phyloP scores from a whole-genome alignment of 2,797 vertebrate genomes.

The Bovichtus diacanthus region DNA sequence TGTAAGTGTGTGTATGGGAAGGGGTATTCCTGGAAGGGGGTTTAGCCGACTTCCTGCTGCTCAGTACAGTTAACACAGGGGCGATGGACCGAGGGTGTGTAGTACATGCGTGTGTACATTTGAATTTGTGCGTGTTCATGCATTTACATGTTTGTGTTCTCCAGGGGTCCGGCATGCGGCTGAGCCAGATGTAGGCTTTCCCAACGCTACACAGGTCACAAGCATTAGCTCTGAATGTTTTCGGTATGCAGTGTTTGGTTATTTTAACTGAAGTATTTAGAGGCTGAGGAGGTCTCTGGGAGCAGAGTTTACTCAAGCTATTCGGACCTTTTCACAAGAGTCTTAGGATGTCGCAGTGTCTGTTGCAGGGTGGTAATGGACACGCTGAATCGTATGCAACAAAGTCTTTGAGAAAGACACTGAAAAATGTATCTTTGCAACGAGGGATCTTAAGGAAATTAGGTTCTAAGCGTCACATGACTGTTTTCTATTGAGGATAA shows the following conservation, averaged over 20 bases:
- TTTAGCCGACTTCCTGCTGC: constrained; percentile 75
- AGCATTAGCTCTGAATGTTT: constrained; percentile 40
- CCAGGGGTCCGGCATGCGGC: constrained; percentile 38
- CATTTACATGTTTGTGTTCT: constrained; percentile 54
- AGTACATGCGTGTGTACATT: constrained; percentile 17
- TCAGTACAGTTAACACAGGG: constrained; percentile 61
- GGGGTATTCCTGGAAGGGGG: constrained; percentile 73
- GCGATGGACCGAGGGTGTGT: constrained; percentile 33
- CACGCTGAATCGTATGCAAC: neutral
- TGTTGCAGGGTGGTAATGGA: neutral
- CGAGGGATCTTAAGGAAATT: constrained; percentile 24
- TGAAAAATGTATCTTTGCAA: neutral
- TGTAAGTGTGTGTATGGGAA: constrained; percentile 40
- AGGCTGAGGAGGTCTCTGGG: constrained; percentile 11
- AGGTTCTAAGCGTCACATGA: constrained; percentile 1
- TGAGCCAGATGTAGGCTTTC: constrained; percentile 65
- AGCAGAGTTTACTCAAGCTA: constrained; percentile 28
- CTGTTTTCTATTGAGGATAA: constrained; percentile 12
- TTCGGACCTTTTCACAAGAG: constrained; percentile 17
- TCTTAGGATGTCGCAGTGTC: neutral
- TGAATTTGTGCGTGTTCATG: constrained; percentile 28
- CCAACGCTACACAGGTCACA: constrained; percentile 35
- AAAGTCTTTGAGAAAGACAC: neutral
- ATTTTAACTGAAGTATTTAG: constrained; percentile 45
- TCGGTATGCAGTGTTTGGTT: constrained; percentile 54